phyloP scores from a whole-genome alignment of 2,113 vertebrate genomes.

The Camelus bactrianus region DNA sequence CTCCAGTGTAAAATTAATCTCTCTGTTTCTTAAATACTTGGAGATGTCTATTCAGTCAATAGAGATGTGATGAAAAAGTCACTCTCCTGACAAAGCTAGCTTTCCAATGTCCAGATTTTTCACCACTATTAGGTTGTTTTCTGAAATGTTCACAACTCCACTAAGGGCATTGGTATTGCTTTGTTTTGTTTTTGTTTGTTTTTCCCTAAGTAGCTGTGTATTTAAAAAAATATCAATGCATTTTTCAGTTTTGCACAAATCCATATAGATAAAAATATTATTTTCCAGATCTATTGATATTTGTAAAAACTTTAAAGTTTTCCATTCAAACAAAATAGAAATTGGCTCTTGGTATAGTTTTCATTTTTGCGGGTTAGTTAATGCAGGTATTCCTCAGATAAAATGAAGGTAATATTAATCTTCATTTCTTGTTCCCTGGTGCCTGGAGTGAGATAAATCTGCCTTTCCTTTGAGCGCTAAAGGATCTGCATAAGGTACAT shows the following conservation, averaged over 20 bases:
- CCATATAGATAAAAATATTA: not conserved
- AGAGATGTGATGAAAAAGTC: not conserved
- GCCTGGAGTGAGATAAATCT: not conserved
- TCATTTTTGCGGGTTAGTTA: not conserved
- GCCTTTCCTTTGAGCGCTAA: not conserved
- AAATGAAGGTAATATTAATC: not conserved
- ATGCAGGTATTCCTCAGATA: not conserved
- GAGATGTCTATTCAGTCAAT: not conserved
- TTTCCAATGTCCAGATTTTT: not conserved
- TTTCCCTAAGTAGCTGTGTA: not conserved
- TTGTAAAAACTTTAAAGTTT: constrained; percentile 50
- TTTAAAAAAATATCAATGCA: not conserved
- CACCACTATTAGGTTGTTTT: not conserved
- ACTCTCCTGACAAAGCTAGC: not conserved
- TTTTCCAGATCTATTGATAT: not conserved
- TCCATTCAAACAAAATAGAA: constrained; percentile 17
- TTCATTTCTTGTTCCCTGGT: not conserved
- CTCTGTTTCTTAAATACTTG: not conserved
- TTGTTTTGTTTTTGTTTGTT: not conserved
- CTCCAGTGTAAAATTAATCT: not conserved
- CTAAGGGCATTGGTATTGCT: not conserved
- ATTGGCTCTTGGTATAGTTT: constrained; percentile 1
- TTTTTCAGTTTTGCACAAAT: not conserved
- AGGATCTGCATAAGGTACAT: not conserved
- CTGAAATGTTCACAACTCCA: not conserved